phyloP scores from a whole-genome alignment of 2,888 invertebrate species.

The Xylocampa areola region DNA sequence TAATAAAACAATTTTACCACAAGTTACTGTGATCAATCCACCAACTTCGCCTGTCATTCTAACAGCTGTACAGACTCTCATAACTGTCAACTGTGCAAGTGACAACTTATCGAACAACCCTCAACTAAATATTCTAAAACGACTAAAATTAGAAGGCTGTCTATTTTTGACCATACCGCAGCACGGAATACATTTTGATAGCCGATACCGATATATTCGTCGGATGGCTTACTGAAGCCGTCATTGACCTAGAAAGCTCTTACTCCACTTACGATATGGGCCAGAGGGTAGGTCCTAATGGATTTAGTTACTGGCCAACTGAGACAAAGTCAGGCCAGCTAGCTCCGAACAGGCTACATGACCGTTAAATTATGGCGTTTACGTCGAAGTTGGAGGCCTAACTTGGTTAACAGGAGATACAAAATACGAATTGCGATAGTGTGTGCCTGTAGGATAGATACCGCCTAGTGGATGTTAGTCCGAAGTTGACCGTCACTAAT shows the following conservation, averaged over 20 bases:
- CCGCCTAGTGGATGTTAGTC: too few species aligned
- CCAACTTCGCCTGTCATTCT: too few species aligned
- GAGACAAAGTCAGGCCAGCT: slow-evolving; percentile 21
- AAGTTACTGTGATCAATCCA: not conserved
- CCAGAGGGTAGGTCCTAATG: slow-evolving; percentile 50
- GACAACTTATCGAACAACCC: not conserved
- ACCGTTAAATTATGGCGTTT: slow-evolving; percentile 26
- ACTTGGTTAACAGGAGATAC: not conserved
- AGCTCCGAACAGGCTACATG: slow-evolving; percentile 19
- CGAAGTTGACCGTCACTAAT: too few species aligned
- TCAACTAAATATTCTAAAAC: not conserved
- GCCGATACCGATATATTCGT: slow-evolving; percentile 38
- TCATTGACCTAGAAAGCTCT: slow-evolving; percentile 56
- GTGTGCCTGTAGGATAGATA: too few species aligned
- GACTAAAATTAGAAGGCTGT: not conserved
- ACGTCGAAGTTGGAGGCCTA: slow-evolving; percentile 1
- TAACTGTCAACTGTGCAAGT: too few species aligned
- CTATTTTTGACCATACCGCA: slow-evolving; percentile 13
- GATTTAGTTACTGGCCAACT: slow-evolving; percentile 46
- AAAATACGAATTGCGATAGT: too few species aligned
- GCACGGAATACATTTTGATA: slow-evolving; percentile 29
- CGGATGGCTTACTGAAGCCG: slow-evolving; percentile 41
- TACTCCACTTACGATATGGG: slow-evolving; percentile 52
- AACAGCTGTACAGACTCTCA: too few species aligned
- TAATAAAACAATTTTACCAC: not conserved